phyloP scores from a whole-genome alignment of 1,140 invertebrate genomes.

The Heterodera schachtii region DNA sequence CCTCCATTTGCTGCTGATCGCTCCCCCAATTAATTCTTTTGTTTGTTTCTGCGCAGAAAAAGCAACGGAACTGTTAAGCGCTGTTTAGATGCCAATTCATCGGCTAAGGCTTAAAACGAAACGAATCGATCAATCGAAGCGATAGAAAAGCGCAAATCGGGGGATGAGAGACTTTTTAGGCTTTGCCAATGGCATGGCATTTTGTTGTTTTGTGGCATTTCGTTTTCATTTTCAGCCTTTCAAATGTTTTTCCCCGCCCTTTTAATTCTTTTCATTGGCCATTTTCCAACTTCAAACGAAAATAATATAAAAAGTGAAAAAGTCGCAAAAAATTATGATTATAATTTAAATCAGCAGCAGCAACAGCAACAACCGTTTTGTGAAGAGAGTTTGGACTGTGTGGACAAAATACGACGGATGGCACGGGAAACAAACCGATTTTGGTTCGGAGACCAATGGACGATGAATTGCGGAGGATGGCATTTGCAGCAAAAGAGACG shows the following conservation, averaged over 20 bases:
- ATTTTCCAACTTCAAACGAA: not conserved
- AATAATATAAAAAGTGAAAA: no score
- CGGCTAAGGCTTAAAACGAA: not conserved
- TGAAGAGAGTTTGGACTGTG: constrained; percentile 41
- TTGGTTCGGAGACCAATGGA: constrained; percentile 57
- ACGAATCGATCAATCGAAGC: not conserved
- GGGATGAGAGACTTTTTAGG: not conserved
- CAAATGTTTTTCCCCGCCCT: not conserved
- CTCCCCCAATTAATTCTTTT: constrained; percentile 15
- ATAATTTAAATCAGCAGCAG: not conserved
- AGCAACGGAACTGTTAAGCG: not conserved
- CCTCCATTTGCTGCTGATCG: constrained; percentile 6
- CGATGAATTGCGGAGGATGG: constrained; percentile 36
- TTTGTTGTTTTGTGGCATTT: not conserved
- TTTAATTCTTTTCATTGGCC: not conserved
- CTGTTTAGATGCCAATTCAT: not conserved
- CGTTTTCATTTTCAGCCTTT: not conserved
- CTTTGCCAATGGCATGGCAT: no score
- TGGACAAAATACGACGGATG: constrained; percentile 45
- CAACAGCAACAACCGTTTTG: constrained; percentile 31
- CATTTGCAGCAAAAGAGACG: constrained; percentile 17
- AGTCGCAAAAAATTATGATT: not conserved
- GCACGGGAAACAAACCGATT: constrained; percentile 49
- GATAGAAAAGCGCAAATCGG: no score
- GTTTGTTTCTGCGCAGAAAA: constrained; percentile 8